phyloP scores from a whole-genome alignment of 2,797 vertebrate species.

The Ctenochaetus hawaiiensis region DNA sequence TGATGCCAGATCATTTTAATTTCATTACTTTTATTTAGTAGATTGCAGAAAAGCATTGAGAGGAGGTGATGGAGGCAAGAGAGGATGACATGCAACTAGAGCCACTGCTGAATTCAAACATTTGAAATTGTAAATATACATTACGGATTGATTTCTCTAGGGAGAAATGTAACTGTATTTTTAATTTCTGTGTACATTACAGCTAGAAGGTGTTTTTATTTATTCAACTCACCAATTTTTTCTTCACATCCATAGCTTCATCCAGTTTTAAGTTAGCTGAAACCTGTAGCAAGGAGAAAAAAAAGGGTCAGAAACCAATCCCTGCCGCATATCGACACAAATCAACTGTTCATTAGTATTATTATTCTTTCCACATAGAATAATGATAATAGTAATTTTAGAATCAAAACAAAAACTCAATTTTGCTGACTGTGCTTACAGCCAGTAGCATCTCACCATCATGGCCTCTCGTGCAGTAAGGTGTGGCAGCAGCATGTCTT shows the following conservation, averaged over 20 bases:
- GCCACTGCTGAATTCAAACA: neutral
- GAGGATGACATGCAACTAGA: neutral
- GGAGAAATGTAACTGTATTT: neutral
- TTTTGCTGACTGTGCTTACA: too few relatives aligned
- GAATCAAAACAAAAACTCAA: too few relatives aligned
- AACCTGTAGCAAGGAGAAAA: conserved; percentile 81
- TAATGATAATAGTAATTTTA: neutral
- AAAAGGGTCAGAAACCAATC: neutral
- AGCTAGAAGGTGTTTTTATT: neutral
- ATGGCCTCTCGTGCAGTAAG: conserved; percentile 95
- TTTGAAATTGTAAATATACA: neutral
- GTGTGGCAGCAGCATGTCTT: conserved; percentile 97
- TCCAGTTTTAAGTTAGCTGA: conserved; percentile 94
- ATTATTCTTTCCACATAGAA: too few relatives aligned
- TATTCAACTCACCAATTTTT: conserved; percentile 89
- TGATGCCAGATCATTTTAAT: neutral
- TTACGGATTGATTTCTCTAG: neutral
- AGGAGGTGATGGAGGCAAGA: neutral
- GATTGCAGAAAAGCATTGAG: neutral
- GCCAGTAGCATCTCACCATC: conserved; percentile 89
- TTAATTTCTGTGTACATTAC: too few relatives aligned
- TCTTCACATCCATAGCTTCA: conserved; percentile 93
- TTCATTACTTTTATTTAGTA: neutral
- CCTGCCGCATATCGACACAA: neutral
- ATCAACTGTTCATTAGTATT: neutral